Evolutionary conservation across 2,113 vertebrate genomes (phyloP).

Genomic region (Pseudolaguvia tuberculata): DNA sequence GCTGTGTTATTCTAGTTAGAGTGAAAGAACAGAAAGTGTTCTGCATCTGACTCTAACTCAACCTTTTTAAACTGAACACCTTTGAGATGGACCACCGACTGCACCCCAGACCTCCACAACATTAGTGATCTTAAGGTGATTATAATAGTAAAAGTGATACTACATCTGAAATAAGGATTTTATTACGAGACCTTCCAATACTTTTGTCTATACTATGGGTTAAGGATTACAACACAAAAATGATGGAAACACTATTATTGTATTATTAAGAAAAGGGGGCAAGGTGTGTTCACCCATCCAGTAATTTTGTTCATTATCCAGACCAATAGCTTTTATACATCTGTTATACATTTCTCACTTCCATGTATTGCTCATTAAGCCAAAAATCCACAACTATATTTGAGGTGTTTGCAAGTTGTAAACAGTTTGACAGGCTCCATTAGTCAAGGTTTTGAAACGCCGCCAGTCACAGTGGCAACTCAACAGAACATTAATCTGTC

Average conservation of each 20-base stretch:
- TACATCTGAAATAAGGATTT: too few species aligned
- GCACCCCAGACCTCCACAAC: too few species aligned
- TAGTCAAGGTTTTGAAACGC: constrained; percentile 33
- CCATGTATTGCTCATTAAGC: neutral
- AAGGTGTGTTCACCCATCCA: neutral
- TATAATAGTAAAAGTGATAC: too few species aligned
- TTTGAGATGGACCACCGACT: too few species aligned
- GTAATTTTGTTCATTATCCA: neutral
- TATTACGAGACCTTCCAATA: too few species aligned
- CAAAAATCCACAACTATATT: constrained; percentile 11
- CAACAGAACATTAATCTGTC: constrained; percentile 33
- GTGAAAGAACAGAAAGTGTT: too few species aligned
- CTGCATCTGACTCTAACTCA: too few species aligned
- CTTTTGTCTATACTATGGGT: too few species aligned
- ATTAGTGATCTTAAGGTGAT: too few species aligned
- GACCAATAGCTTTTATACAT: neutral
- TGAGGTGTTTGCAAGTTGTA: constrained; percentile 5
- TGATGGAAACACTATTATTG: neutral
- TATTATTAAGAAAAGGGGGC: neutral
- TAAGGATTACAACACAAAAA: too few species aligned
- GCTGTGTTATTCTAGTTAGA: too few species aligned
- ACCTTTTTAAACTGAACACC: too few species aligned
- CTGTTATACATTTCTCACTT: neutral
- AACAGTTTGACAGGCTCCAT: constrained; percentile 22
- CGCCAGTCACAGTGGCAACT: constrained; percentile 35